Evolutionary conservation across 2,797 vertebrate genomes (phyloP), one percentile per base, ranked within the genome.

Genomic region (Enteromius fasciolatus): DNA sequence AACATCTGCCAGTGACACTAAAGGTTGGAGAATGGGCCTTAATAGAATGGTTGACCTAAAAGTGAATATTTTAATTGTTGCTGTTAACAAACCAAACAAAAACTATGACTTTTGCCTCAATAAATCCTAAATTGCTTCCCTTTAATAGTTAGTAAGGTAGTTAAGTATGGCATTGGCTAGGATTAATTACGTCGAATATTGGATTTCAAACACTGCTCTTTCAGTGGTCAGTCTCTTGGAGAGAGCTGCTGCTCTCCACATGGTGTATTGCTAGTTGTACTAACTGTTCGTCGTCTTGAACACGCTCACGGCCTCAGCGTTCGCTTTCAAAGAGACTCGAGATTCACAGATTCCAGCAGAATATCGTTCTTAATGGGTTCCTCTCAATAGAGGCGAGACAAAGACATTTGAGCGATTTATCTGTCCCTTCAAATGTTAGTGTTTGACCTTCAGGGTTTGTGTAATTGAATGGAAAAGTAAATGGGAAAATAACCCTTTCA

Each of bases 401-500:
- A 87, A 88, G 90, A 92, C 87, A 41, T 83, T 79, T 33, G 68
- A 86, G 88, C 88, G 87, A 86, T 87, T 72, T 87, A 78, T 83
- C 84, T 86, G 82, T 89, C 88, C 89, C 87, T 85, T 87, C 79
- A 92, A 89, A 88, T 90, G 88, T 87, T 89, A 89, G 83, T 92
- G 90, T 81, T 88, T 90, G 86, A 94, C 91, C 91, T 91, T 91
- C 87, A 91, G 90, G 85, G 86, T 87, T 91, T 89, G 59, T 70
- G 78, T 80, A 80, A 80, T 72, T 61, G 67, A 80, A 72, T 72
- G 39, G 33, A 80, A 80, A 72, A 73, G 85, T 88, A 86, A 92
- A 90, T 90, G 83, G 85, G 89, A 84, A 76, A 81, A 91, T 90
- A 87, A 89, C 57, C 84, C 33, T 87, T 84, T 67, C 46, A 52